Conservation (phyloP, 2,113 vertebrate genomes). For the Hystrix brachyura region DNA sequence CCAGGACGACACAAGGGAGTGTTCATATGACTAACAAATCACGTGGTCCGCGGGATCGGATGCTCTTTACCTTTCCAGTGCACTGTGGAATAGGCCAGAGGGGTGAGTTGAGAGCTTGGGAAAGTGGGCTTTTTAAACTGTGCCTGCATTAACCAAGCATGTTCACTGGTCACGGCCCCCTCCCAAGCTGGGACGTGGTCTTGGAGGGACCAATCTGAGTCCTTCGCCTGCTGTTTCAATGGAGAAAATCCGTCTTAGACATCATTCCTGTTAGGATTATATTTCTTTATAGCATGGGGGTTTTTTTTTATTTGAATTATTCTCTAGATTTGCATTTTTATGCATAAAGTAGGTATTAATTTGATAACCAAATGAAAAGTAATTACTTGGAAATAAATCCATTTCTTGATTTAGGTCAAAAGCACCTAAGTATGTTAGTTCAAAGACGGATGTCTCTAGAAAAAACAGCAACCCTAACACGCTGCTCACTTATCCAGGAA, state of each 20-base stretch:
- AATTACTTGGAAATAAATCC: slow-evolving; percentile 19
- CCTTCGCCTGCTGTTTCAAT: background rate
- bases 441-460: background rate
- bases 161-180: background rate
- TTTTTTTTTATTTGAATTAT: background rate
- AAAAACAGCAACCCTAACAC: background rate
- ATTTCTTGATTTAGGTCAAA: background rate
- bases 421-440: background rate
- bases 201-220: background rate
- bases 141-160: background rate
- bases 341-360: background rate
- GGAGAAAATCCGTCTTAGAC: background rate
- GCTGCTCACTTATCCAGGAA: background rate
- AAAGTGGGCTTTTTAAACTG: background rate
- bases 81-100: background rate
- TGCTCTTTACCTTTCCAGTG: background rate
- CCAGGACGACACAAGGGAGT: background rate
- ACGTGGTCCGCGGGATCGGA: background rate
- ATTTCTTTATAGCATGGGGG: background rate
- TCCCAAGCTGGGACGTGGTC: background rate
- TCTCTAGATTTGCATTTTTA: slow-evolving; percentile 15
- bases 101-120: background rate
- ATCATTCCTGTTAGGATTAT: background rate
- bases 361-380: background rate
- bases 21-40: background rate